Conservation (phyloP, 2,113 vertebrate species). For the Ciconia stormi region DNA sequence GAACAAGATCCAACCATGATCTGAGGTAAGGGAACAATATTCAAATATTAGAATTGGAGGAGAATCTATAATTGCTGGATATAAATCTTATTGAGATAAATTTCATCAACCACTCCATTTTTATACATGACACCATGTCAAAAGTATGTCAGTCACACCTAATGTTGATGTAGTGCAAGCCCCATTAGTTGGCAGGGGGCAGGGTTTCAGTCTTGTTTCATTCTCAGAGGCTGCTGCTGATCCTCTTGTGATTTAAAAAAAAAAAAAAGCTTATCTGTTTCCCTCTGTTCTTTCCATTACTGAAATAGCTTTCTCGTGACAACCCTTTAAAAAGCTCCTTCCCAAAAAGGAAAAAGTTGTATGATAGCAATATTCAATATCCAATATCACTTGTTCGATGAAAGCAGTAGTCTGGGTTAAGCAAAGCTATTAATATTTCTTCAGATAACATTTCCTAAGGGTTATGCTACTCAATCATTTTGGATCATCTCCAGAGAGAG, state of each 20-base stretch:
- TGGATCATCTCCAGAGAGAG: neutral
- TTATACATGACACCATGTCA: neutral
- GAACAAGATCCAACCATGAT: neutral
- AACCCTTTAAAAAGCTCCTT: neutral
- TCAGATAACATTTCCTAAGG: neutral
- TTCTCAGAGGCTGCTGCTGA: neutral
- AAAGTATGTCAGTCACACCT: neutral
- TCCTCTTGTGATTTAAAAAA: neutral
- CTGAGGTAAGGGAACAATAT: neutral
- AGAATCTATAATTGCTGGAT: neutral
- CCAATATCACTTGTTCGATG: neutral
- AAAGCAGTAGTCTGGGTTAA: neutral
- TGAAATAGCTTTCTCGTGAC: constrained; percentile 13
- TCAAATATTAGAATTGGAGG: neutral
- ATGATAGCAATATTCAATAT: neutral
- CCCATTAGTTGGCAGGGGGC: neutral
- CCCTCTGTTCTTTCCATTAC: constrained; percentile 41
- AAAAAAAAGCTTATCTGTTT: neutral
- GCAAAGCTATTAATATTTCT: neutral
- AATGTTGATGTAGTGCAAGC: neutral
- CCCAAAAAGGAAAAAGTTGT: neutral
- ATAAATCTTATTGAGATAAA: neutral
- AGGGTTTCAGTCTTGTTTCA: neutral
- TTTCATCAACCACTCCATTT: neutral
- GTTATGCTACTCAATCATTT: neutral